These are phyloP conservation scores for Sebastes flavidus DNA, from an alignment of 2,797 vertebrate genomes.

Conservation along the genomic window DNA sequence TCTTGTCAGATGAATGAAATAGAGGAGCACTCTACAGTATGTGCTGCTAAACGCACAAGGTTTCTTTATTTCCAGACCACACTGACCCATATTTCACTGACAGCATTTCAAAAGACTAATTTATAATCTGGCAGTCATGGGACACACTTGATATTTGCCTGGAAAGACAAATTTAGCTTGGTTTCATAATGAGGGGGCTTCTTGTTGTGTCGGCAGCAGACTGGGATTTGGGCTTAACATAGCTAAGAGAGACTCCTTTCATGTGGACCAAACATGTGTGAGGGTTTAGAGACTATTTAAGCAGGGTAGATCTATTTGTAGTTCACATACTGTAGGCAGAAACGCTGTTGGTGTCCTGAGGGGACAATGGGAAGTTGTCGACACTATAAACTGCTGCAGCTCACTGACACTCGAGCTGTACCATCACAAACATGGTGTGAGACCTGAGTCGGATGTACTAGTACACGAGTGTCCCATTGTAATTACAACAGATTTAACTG, in stretches of 20 bases:
- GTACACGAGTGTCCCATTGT: slow-evolving; percentile 41
- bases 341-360: slow-evolving; percentile 20
- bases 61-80: slow-evolving; percentile 53
- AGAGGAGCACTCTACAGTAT: slow-evolving; percentile 10
- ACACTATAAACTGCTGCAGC: slow-evolving; percentile 8
- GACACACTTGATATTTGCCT: slow-evolving; percentile 48
- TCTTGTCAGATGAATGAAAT: slow-evolving; percentile 29
- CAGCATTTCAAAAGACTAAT: slow-evolving; percentile 55
- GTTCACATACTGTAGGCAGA: slow-evolving; percentile 24
- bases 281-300: slow-evolving; percentile 21
- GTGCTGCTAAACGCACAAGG: slow-evolving; percentile 32
- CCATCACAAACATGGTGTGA: slow-evolving; percentile 37
- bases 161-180: slow-evolving; percentile 43
- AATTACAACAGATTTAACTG: slow-evolving; percentile 61
- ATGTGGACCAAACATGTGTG: slow-evolving; percentile 51
- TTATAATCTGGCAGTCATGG: slow-evolving; percentile 59
- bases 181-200: slow-evolving; percentile 39
- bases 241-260: slow-evolving; percentile 29
- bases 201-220: slow-evolving; percentile 27
- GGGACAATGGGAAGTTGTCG: slow-evolving; percentile 32
- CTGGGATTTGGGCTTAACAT: background rate
- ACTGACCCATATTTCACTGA: slow-evolving; percentile 57
- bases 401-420: slow-evolving; percentile 8
- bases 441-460: slow-evolving; percentile 56
- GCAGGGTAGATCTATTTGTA: slow-evolving; percentile 36